These are phyloP conservation scores for Phragmatobia fuliginosa DNA, from an alignment of 2,888 invertebrate species.

Conservation along the genomic window DNA sequence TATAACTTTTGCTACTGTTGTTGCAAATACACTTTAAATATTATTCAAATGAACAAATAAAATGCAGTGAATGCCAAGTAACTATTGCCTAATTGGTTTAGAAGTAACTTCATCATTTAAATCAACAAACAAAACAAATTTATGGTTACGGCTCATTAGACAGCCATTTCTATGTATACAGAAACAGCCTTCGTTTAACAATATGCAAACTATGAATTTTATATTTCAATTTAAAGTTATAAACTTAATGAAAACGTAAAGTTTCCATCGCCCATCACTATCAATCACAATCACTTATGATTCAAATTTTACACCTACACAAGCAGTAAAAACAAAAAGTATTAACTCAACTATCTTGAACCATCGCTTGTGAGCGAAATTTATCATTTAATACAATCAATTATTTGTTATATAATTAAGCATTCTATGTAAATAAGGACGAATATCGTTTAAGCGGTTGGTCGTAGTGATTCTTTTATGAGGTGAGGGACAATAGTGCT, in stretches of 20 bases:
- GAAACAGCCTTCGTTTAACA: constrained; percentile 32
- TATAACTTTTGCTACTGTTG: neutral
- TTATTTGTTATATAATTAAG: constrained; percentile 49
- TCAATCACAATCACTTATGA: constrained; percentile 76
- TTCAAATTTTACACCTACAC: constrained; percentile 73
- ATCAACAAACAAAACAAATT: constrained; percentile 35
- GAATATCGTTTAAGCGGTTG: constrained; percentile 36
- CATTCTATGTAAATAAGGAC: constrained; percentile 52
- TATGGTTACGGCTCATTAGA: constrained; percentile 37
- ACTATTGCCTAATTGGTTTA: constrained; percentile 29
- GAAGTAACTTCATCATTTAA: constrained; percentile 19
- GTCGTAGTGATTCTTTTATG: constrained; percentile 44
- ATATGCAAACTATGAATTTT: constrained; percentile 54
- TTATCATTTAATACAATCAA: constrained; percentile 50
- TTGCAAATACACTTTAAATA: neutral
- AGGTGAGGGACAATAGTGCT: constrained; percentile 72
- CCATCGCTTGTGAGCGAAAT: constrained; percentile 42
- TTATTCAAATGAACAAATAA: constrained; percentile 13
- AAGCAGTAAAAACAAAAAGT: constrained; percentile 64
- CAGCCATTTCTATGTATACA: constrained; percentile 33
- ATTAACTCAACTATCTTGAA: constrained; percentile 34
- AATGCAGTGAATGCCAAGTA: constrained; percentile 24
- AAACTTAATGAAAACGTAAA: constrained; percentile 59
- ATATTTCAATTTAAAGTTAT: constrained; percentile 60
- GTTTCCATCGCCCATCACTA: constrained; percentile 59